A percentile compares a stretch with the other conserved stretches of the same genome.
These are phyloP conservation scores for Brachyrhaphis roseni DNA, from an alignment of 2,797 vertebrate genomes.

Conservation along the genomic window DNA sequence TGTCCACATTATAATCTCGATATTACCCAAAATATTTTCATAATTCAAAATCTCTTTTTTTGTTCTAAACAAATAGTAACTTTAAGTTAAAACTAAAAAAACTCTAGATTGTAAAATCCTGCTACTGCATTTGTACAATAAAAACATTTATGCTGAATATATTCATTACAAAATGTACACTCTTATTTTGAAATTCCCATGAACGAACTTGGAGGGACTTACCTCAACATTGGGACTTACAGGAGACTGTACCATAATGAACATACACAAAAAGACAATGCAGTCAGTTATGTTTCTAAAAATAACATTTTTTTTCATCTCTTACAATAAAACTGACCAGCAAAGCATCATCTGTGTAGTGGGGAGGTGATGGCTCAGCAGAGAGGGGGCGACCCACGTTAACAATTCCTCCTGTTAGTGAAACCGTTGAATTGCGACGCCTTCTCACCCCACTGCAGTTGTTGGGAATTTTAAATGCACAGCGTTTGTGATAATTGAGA, in stretches of 20 bases:
- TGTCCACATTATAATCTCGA: background rate
- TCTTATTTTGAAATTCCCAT: background rate
- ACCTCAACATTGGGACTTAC: conserved; percentile 93
- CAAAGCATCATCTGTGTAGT: conserved; percentile 84
- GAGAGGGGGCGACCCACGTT: conserved; percentile 83
- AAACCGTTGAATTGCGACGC: conserved; percentile 92
- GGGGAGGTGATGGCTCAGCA: conserved; percentile 83
- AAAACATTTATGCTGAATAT: background rate
- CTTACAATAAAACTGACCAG: conserved; percentile 81
- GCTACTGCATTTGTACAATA: background rate
- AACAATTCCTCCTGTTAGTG: conserved; percentile 87
- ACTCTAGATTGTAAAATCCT: background rate
- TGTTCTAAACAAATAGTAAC: background rate
- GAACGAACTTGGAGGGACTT: conserved; percentile 61
- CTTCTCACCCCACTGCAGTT: conserved; percentile 94
- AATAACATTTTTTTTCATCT: background rate
- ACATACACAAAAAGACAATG: background rate
- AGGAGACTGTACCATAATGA: conserved; percentile 80
- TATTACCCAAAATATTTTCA: background rate
- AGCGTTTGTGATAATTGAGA: conserved; percentile 97
- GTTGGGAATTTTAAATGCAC: conserved; percentile 98
- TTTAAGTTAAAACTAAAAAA: background rate
- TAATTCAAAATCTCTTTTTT: background rate
- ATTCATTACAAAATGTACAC: background rate
- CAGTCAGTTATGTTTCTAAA: background rate